These are phyloP conservation scores for Hydrolagus colliei DNA, from an alignment of 2,797 vertebrate species.

Conservation along the genomic window DNA sequence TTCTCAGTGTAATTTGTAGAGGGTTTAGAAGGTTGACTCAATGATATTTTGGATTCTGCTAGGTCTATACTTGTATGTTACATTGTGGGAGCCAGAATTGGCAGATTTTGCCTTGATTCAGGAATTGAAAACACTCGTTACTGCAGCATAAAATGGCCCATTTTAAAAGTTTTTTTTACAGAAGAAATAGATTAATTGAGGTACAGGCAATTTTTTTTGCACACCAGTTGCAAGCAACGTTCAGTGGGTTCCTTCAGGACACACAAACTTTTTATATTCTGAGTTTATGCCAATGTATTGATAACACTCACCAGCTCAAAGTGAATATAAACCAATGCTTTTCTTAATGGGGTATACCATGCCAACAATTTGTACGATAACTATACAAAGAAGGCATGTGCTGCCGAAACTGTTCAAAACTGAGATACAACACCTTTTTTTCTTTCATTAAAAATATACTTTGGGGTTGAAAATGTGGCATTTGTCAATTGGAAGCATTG, in stretches of 20 bases:
- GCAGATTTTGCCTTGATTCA: neutral
- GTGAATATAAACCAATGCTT: too few species aligned
- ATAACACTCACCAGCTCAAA: too few species aligned
- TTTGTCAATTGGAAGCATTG: too few species aligned
- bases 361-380: too few species aligned
- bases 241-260: neutral
- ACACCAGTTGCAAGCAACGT: slow-evolving; percentile 16
- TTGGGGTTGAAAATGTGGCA: too few species aligned
- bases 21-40: neutral
- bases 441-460: too few species aligned
- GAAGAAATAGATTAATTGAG: slow-evolving; percentile 17
- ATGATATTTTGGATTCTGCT: neutral
- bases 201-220: neutral
- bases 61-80: neutral
- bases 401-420: too few species aligned
- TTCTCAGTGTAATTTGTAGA: neutral
- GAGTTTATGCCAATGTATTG: neutral
- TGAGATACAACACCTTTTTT: too few species aligned
- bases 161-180: neutral
- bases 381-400: too few species aligned
- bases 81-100: neutral
- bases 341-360: too few species aligned
- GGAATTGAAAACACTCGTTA: neutral
- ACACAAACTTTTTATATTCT: neutral
- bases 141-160: neutral